phyloP scores from a whole-genome alignment of 2,797 vertebrate species.

The Rhynchotus rufescens region DNA sequence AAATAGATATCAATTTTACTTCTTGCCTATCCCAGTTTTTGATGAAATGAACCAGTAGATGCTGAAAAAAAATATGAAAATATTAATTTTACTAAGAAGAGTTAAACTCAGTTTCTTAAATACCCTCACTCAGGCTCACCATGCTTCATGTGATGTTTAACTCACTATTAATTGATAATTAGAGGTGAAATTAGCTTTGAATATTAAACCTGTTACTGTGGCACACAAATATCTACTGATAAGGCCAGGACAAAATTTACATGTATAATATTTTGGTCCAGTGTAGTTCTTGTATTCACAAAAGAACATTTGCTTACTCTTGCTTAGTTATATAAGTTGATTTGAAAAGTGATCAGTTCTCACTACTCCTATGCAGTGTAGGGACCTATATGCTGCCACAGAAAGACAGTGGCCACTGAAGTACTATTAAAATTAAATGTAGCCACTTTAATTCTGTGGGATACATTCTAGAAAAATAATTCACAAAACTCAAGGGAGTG shows the following conservation, averaged over 20 bases:
- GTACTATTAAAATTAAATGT: background rate
- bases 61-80: background rate
- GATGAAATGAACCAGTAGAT: background rate
- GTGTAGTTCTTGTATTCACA: background rate
- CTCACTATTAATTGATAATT: background rate
- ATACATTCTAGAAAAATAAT: background rate
- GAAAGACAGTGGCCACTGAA: background rate
- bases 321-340: background rate
- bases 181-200: background rate
- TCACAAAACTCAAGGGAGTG: background rate
- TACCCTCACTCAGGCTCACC: too few species aligned
- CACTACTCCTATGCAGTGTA: background rate
- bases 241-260: background rate
- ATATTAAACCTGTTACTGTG: background rate
- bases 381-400: background rate
- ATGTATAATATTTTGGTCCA: background rate
- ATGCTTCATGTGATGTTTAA: background rate
- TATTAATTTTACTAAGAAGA: background rate
- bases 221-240: background rate
- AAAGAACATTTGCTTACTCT: background rate
- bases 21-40: fast-evolving
- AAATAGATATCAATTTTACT: background rate
- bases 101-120: background rate
- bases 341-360: background rate
- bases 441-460: background rate